Conservation (phyloP, 2,888 invertebrate species). For the Ctenicera cuprea region DNA sequence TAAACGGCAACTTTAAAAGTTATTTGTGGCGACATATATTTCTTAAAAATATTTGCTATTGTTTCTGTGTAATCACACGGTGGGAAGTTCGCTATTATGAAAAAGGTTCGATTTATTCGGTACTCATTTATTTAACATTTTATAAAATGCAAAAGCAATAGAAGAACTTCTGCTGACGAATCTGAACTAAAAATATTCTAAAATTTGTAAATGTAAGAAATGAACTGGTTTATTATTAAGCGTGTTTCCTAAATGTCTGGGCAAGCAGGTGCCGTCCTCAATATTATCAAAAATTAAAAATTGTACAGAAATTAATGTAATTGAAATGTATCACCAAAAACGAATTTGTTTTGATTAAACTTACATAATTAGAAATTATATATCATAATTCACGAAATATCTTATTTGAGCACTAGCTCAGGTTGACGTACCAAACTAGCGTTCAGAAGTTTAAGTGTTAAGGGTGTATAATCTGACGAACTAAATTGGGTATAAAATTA, state of each 20-base stretch:
- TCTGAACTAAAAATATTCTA: not conserved
- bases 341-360: too few relatives aligned
- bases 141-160: not conserved
- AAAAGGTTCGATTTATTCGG: not conserved
- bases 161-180: not conserved
- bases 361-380: too few relatives aligned
- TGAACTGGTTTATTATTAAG: not conserved
- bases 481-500: too few relatives aligned
- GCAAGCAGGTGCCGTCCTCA: not conserved
- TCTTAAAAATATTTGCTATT: conserved; percentile 8
- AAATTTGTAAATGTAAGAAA: not conserved
- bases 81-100: not conserved
- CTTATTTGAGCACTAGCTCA: too few relatives aligned
- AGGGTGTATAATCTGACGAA: too few relatives aligned
- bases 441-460: too few relatives aligned
- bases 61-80: not conserved
- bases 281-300: too few relatives aligned
- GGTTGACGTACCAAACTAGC: too few relatives aligned
- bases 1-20: not conserved
- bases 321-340: too few relatives aligned
- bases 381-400: too few relatives aligned
- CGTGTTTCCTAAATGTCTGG: not conserved
- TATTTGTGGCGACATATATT: conserved; percentile 3
- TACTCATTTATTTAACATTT: conserved; percentile 1
- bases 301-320: too few relatives aligned